Base-by-base conservation (phyloP, 2,888 invertebrate species). In the Zaprionus obscuricornis region DNA sequence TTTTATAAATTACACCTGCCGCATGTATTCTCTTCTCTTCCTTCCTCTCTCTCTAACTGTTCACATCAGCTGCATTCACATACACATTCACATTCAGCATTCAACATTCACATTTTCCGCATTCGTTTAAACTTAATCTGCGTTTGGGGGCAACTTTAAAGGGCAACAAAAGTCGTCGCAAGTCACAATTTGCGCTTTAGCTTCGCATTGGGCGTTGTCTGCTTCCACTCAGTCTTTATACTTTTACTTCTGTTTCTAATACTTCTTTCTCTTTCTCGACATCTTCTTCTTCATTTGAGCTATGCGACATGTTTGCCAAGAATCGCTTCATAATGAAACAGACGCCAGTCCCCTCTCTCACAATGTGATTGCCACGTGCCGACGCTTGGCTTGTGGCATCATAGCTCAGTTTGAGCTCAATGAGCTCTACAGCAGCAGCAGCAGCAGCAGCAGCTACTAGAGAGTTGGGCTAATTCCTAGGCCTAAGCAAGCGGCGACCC, bases 1-100 rank as follows among this genome's bases (percentile, higher is more conserved):
- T 69, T 72, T 66, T 45, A 69, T 72, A 64, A 77, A 63, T 67
- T 72, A 78, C 78, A 82, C 74, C 74, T 72, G 78, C 39, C 37
- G 14, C 10, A 27, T n/a, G n/a, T n/a, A n/a, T n/a, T n/a, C n/a
- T n/a, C n/a, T n/a, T n/a, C n/a, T n/a, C n/a, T n/a, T n/a, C n/a
- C n/a, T n/a, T n/a, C n/a, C n/a, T n/a, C n/a, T n/a, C n/a, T n/a
- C n/a, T n/a, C n/a, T n/a, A n/a, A n/a, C n/a, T n/a, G n/a, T n/a
- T n/a, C n/a, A n/a, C n/a, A n/a, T n/a, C n/a, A n/a, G n/a, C n/a
- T n/a, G n/a, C n/a, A n/a, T n/a, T n/a, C n/a, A n/a, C n/a, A n/a
- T n/a, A n/a, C n/a, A n/a, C n/a, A n/a, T n/a, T n/a, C n/a, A n/a
- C n/a, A n/a, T n/a, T n/a, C n/a, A n/a, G 13, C 17, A 26, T 42